These are phyloP conservation scores for Rachycentron canadum DNA, from an alignment of 2,797 vertebrate species.

Conservation along the genomic window DNA sequence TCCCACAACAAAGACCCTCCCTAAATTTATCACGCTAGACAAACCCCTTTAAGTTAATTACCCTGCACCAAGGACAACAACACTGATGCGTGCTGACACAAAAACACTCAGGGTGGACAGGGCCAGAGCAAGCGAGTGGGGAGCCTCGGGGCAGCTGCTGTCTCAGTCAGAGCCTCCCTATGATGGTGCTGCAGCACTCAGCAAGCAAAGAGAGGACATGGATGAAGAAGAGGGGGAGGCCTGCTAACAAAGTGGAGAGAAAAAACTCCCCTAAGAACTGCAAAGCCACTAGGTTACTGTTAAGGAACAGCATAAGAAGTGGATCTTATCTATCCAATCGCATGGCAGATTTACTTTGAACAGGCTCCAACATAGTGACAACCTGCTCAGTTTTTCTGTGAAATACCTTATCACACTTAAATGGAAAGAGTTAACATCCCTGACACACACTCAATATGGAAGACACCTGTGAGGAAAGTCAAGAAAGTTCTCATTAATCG, in stretches of 20 bases:
- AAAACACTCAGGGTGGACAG: constrained; percentile 77
- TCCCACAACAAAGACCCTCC: constrained; percentile 73
- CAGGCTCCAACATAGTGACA: background rate
- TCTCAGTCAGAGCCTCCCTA: constrained; percentile 64
- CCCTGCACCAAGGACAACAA: constrained; percentile 75
- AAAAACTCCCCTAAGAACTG: constrained; percentile 38
- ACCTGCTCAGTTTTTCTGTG: too few species aligned
- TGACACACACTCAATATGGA: background rate
- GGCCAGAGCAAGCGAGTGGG: constrained; percentile 42
- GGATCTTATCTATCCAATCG: background rate
- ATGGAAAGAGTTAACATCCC: constrained; percentile 9
- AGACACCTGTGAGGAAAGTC: background rate
- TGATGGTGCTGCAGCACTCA: constrained; percentile 62
- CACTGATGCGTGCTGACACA: constrained; percentile 79
- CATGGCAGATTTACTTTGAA: background rate
- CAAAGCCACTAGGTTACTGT: constrained; percentile 9
- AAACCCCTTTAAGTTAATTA: constrained; percentile 84
- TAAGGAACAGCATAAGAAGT: constrained; percentile 2
- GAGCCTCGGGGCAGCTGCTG: constrained; percentile 63
- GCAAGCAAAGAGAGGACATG: constrained; percentile 56
- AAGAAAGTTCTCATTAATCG: constrained; percentile 37
- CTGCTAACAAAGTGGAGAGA: constrained; percentile 51
- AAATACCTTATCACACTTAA: background rate
- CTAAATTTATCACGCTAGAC: constrained; percentile 80
- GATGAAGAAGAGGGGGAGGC: constrained; percentile 41